phyloP scores from a whole-genome alignment of 2,888 invertebrate genomes.

The Odontocerum albicorne region DNA sequence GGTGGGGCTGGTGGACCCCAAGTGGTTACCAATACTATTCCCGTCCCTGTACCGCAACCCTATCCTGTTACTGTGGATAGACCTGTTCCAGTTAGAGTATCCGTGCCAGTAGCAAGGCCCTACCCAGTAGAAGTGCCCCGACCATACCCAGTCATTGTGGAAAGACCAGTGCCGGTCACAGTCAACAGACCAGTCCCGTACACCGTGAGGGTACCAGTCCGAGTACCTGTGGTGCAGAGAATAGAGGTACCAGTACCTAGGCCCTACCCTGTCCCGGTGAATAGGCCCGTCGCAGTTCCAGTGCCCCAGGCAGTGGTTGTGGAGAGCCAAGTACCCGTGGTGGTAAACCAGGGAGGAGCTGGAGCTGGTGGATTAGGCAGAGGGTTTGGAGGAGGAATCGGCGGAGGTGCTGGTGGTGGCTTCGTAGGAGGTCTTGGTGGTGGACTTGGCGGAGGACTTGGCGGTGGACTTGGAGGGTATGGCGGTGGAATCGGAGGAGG shows the following conservation, averaged over 20 bases:
- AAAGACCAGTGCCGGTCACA: slow-evolving; percentile 19
- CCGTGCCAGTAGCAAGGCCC: too few relatives aligned
- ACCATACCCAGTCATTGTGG: slow-evolving; percentile 27
- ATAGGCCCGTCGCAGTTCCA: slow-evolving; percentile 52
- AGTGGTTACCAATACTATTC: slow-evolving; percentile 1
- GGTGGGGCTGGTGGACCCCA: slow-evolving; percentile 1
- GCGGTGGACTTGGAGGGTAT: too few relatives aligned
- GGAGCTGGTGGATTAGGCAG: too few relatives aligned
- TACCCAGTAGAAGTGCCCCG: slow-evolving; percentile 53
- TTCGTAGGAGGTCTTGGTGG: too few relatives aligned
- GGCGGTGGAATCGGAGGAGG: too few relatives aligned
- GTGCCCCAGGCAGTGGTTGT: slow-evolving; percentile 40
- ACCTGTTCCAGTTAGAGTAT: slow-evolving; percentile 51
- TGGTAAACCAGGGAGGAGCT: slow-evolving; percentile 22
- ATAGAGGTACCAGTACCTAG: slow-evolving; percentile 32
- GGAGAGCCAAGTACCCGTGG: slow-evolving; percentile 27
- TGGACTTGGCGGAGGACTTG: too few relatives aligned
- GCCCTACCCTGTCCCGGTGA: slow-evolving; percentile 51
- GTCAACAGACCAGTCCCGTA: slow-evolving; percentile 29
- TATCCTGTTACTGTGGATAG: slow-evolving; percentile 56
- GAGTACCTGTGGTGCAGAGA: slow-evolving; percentile 28
- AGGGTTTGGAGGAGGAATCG: too few relatives aligned
- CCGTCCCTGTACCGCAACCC: slow-evolving; percentile 54
- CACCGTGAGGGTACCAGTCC: slow-evolving; percentile 29
- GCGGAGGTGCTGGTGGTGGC: too few relatives aligned